Evolutionary conservation across 2,113 vertebrate species (phyloP).

Genomic region (Scomber japonicus): DNA sequence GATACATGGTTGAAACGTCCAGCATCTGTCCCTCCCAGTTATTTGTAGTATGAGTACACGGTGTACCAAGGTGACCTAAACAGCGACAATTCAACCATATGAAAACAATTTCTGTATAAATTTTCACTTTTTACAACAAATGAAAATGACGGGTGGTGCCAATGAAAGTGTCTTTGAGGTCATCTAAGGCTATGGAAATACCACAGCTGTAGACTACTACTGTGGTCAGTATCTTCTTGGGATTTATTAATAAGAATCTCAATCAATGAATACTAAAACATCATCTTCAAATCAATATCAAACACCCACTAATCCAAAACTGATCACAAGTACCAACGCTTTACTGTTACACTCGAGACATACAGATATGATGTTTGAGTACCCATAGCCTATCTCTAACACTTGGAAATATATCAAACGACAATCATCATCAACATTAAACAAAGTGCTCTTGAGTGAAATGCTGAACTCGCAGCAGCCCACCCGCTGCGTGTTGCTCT

Average conservation of each 20-base stretch:
- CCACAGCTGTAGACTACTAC: no score
- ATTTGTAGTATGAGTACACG: no score
- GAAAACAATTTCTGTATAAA: no score
- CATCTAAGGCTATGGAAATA: no score
- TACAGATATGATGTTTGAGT: not conserved
- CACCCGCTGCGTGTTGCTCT: slow-evolving; percentile 15
- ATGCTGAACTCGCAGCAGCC: slow-evolving; percentile 18
- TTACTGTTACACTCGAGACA: not conserved
- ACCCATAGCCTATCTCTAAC: not conserved
- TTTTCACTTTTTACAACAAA: no score
- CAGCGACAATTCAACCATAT: no score
- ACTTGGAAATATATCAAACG: not conserved
- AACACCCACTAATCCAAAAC: not conserved
- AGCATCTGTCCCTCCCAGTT: no score
- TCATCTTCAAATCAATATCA: not conserved
- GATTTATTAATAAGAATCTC: not conserved
- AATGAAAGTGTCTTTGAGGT: no score
- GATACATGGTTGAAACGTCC: no score
- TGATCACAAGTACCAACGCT: not conserved
- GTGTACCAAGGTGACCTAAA: no score
- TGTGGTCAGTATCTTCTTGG: not conserved
- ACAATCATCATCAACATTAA: slow-evolving; percentile 36
- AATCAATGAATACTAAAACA: not conserved
- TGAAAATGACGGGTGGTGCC: no score
- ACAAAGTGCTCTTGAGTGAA: slow-evolving; percentile 44